phyloP scores from a whole-genome alignment of 2,113 vertebrate species.

The Crocuta crocuta region DNA sequence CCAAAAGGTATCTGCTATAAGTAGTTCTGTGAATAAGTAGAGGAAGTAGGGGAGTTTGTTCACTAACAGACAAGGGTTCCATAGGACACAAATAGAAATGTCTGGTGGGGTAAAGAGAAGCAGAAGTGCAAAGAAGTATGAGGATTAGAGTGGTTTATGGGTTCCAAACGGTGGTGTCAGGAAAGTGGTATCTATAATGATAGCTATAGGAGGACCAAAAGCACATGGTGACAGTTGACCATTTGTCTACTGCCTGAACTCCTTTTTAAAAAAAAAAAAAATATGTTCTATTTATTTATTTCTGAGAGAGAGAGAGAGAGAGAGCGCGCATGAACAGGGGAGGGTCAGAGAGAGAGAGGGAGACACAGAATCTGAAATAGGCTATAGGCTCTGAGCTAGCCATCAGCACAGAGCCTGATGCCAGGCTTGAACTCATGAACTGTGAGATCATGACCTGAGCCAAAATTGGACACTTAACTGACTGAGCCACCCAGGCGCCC shows the following conservation, averaged over 20 bases:
- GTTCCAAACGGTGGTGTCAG: not conserved
- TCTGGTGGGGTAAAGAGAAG: not conserved
- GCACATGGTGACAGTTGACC: not conserved
- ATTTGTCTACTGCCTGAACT: not conserved
- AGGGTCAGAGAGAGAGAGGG: no score
- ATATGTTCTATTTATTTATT: no score
- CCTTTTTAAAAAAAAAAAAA: not conserved
- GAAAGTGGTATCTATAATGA: not conserved
- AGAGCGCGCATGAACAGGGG: no score
- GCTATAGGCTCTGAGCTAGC: no score
- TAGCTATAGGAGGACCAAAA: not conserved
- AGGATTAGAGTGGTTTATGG: not conserved
- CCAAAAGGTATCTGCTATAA: not conserved
- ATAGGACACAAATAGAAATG: not conserved
- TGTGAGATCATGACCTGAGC: no score
- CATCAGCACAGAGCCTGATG: no score
- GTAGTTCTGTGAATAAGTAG: not conserved
- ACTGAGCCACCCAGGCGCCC: no score
- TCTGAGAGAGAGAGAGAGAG: no score
- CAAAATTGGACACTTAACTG: no score
- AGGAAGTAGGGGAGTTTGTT: slow-evolving; percentile 24
- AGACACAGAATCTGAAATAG: no score
- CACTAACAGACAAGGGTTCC: not conserved
- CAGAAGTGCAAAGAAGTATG: not conserved
- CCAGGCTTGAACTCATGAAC: no score